Conservation (phyloP, 2,888 invertebrate species). For the Ennomos quercinarius region DNA sequence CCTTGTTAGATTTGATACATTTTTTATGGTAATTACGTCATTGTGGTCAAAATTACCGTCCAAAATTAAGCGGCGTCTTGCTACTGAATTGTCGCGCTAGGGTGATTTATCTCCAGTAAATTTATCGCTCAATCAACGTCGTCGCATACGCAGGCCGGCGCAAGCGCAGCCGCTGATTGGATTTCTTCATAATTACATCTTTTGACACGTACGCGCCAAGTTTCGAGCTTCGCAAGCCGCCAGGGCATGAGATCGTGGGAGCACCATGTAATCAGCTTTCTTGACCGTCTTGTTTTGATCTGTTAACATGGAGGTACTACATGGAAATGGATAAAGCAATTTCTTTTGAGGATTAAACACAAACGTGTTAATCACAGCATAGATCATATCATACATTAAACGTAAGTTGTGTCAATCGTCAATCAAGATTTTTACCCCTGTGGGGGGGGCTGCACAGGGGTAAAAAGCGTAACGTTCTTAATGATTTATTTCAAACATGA, state of each 20-base stretch:
- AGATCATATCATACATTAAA: too few species aligned
- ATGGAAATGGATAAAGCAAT: slow-evolving; percentile 45
- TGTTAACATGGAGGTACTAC: slow-evolving; percentile 61
- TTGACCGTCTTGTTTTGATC: slow-evolving; percentile 78
- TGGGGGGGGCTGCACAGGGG: too few species aligned
- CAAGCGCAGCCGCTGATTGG: slow-evolving; percentile 77
- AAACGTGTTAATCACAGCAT: too few species aligned
- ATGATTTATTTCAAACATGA: background rate
- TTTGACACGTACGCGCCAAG: slow-evolving; percentile 84
- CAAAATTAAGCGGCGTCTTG: slow-evolving; percentile 61
- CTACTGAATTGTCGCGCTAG: slow-evolving; percentile 78
- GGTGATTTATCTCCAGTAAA: slow-evolving; percentile 80
- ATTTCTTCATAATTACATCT: slow-evolving; percentile 85
- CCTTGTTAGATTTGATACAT: slow-evolving; percentile 47
- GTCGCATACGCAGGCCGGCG: slow-evolving; percentile 63
- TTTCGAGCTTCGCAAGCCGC: slow-evolving; percentile 78
- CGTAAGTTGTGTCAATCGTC: too few species aligned
- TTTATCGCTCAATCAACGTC: slow-evolving; percentile 82
- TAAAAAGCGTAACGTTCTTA: too few species aligned
- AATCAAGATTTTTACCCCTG: too few species aligned
- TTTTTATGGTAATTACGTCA: slow-evolving; percentile 32
- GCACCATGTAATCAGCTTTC: slow-evolving; percentile 83
- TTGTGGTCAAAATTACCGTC: slow-evolving; percentile 43
- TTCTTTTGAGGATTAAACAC: background rate
- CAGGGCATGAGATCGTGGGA: slow-evolving; percentile 82